Evolutionary conservation across 2,113 vertebrate species (phyloP).

Genomic region (Tychaedon coryphoeus): DNA sequence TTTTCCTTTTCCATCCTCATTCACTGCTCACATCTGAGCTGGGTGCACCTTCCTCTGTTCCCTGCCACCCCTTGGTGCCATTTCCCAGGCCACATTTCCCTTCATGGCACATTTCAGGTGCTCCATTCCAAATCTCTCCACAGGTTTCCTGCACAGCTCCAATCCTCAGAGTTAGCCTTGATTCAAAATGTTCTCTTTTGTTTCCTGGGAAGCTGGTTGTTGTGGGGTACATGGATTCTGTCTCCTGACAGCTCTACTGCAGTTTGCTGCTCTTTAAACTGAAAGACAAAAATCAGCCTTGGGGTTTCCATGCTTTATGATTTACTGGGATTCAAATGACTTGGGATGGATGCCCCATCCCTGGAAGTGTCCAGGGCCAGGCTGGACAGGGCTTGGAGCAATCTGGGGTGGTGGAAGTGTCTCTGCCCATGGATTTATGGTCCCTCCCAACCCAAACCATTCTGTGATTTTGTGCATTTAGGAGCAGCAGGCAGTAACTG

Average conservation of each 20-base stretch:
- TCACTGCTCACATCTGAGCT: not conserved
- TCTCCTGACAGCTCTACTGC: not conserved
- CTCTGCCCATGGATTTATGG: not conserved
- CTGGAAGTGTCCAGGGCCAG: not conserved
- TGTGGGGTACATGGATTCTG: not conserved
- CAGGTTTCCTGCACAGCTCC: not conserved
- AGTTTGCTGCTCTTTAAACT: not conserved
- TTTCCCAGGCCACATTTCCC: not conserved
- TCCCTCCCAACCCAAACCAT: not conserved
- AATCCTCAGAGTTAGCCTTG: not conserved
- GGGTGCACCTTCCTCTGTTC: not conserved
- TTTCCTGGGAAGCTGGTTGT: not conserved
- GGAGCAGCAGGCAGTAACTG: not conserved
- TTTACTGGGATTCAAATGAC: not conserved
- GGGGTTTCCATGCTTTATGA: not conserved
- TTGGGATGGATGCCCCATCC: not conserved
- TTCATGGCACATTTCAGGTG: not conserved
- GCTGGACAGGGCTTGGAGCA: not conserved
- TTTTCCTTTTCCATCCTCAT: not conserved
- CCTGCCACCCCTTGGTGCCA: not conserved
- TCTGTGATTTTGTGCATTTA: not conserved
- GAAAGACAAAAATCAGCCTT: not conserved
- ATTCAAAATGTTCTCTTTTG: not conserved
- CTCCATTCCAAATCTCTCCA: not conserved
- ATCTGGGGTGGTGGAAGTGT: not conserved